Evolutionary conservation across 2,113 vertebrate genomes (phyloP).

Genomic region (Vulpes vulpes): DNA sequence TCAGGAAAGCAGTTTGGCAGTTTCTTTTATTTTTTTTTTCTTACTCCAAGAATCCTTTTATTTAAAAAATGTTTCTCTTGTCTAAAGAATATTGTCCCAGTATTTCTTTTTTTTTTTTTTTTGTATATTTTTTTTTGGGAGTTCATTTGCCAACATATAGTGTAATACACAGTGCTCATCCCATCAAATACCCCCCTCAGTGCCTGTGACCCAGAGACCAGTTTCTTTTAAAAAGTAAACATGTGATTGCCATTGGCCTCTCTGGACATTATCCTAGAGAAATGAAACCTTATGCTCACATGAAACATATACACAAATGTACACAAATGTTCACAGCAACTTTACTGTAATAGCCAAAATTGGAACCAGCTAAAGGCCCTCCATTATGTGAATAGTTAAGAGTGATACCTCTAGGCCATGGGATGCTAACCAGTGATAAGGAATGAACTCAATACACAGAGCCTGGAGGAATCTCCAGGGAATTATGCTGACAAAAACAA

Average conservation of each 20-base stretch:
- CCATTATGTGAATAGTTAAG: background rate
- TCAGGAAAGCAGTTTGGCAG: background rate
- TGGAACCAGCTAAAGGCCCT: background rate
- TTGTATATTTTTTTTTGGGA: no score
- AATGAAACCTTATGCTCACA: background rate
- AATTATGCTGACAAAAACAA: background rate
- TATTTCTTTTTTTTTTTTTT: no score
- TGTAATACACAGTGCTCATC: no score
- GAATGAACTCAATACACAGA: no score
- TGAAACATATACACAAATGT: background rate
- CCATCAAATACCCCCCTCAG: no score
- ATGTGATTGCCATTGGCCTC: background rate
- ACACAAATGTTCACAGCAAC: background rate
- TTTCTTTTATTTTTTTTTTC: background rate
- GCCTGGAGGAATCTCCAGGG: background rate
- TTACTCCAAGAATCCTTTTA: no score
- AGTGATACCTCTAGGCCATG: accelerated
- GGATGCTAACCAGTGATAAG: background rate
- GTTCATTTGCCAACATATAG: no score
- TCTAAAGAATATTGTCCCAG: no score
- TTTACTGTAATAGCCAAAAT: background rate
- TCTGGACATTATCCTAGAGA: background rate
- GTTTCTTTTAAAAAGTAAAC: background rate
- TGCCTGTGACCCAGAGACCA: no score
- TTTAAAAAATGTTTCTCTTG: no score